phyloP scores from a whole-genome alignment of 1,140 invertebrate species.

The Drosophila malerkotliana region DNA sequence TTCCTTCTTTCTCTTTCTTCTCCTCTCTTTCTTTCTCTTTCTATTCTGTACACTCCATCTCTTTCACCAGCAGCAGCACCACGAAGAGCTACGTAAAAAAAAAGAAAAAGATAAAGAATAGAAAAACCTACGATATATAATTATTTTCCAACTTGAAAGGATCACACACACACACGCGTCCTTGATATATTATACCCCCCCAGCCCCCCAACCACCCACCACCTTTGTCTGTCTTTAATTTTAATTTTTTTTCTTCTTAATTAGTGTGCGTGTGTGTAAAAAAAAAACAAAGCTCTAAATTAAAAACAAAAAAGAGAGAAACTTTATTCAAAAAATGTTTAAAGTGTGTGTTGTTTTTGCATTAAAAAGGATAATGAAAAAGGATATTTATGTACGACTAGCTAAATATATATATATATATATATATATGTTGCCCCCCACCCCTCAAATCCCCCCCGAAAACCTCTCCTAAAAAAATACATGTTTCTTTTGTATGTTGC shows the following conservation, averaged over 20 bases:
- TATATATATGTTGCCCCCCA: constrained; percentile 7
- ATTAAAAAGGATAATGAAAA: constrained; percentile 16
- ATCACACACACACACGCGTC: constrained; percentile 1
- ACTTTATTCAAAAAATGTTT: background rate
- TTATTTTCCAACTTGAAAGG: background rate
- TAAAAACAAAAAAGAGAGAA: constrained; percentile 12
- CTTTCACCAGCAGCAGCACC: background rate
- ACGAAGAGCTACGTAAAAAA: background rate
- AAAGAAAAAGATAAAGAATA: too few relatives aligned
- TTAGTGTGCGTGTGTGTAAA: constrained; percentile 15
- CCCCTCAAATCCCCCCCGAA: background rate
- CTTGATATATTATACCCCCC: too few relatives aligned
- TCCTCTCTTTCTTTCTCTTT: background rate
- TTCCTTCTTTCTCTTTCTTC: background rate
- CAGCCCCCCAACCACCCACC: too few relatives aligned
- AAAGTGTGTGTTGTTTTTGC: constrained; percentile 15
- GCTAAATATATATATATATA: constrained; percentile 59
- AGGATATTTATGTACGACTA: constrained; percentile 60
- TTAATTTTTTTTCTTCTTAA: background rate
- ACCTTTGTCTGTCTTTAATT: constrained; percentile 16
- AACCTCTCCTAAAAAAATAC: constrained; percentile 10
- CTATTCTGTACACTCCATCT: background rate
- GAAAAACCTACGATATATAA: background rate
- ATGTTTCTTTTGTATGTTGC: constrained; percentile 55
- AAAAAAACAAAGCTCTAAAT: constrained; percentile 9